phyloP scores from a whole-genome alignment of 2,888 invertebrate genomes.

The Apamea epomidion region DNA sequence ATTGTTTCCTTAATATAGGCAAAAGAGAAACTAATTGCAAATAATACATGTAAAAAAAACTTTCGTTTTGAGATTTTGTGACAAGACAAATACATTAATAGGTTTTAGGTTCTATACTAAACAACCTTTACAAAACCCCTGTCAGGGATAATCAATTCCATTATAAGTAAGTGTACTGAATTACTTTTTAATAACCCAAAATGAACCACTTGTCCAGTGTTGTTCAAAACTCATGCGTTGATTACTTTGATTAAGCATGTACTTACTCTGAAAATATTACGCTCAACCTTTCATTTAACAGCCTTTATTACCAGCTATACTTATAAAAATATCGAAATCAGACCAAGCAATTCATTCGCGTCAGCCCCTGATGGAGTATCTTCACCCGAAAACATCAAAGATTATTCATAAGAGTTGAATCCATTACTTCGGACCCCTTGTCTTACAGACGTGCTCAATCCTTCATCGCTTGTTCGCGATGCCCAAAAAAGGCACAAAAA shows the following conservation, averaged over 20 bases:
- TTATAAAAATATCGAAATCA: slow-evolving; percentile 65
- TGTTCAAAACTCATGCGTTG: slow-evolving; percentile 33
- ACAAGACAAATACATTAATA: neutral
- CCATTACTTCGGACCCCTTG: slow-evolving; percentile 78
- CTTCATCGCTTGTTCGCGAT: slow-evolving; percentile 77
- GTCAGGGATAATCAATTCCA: slow-evolving; percentile 15
- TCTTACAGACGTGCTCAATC: slow-evolving; percentile 78
- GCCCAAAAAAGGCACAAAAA: slow-evolving; percentile 69
- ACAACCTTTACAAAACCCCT: neutral
- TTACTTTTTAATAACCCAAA: slow-evolving; percentile 28
- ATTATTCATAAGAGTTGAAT: slow-evolving; percentile 73
- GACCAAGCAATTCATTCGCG: slow-evolving; percentile 66
- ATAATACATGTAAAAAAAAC: slow-evolving; percentile 3
- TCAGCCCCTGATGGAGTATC: slow-evolving; percentile 69
- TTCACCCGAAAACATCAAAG: slow-evolving; percentile 70
- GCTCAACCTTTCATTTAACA: slow-evolving; percentile 54
- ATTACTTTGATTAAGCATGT: slow-evolving; percentile 60
- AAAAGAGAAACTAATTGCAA: slow-evolving; percentile 19
- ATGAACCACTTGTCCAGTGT: slow-evolving; percentile 39
- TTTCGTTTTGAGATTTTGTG: neutral
- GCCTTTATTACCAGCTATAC: slow-evolving; percentile 56
- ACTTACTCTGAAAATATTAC: slow-evolving; percentile 57
- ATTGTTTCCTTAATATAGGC: slow-evolving; percentile 35
- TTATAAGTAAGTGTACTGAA: slow-evolving; percentile 17
- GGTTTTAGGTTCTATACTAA: neutral